Evolutionary conservation across 2,888 invertebrate species (phyloP).

Genomic region (Strigamia maritima): DNA sequence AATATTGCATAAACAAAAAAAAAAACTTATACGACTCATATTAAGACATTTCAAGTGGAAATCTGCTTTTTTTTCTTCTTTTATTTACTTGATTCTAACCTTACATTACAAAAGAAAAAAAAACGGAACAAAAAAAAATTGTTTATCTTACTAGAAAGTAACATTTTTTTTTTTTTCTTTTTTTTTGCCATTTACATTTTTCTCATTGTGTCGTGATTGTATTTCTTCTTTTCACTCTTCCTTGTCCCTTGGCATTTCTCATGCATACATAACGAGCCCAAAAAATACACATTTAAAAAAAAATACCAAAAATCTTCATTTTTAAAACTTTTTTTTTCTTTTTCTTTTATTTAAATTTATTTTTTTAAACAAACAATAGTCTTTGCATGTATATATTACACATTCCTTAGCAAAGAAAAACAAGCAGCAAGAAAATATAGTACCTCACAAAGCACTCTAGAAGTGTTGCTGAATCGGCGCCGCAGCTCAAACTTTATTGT

Average conservation of each 20-base stretch:
- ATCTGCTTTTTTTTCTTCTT: background rate
- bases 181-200: slow-evolving; percentile 7
- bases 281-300: background rate
- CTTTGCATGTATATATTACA: background rate
- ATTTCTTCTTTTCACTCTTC: slow-evolving; percentile 10
- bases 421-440: background rate
- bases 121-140: background rate
- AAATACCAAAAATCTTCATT: background rate
- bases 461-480: slow-evolving; percentile 15
- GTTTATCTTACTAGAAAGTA: background rate
- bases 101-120: background rate
- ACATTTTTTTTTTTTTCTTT: background rate
- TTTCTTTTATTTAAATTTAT: background rate
- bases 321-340: background rate
- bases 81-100: background rate
- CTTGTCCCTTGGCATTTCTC: slow-evolving; percentile 10
- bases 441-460: background rate
- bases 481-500: slow-evolving; percentile 10
- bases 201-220: slow-evolving; percentile 10
- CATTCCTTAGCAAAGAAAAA: background rate
- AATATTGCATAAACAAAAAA: background rate
- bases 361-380: background rate
- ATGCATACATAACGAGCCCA: slow-evolving; percentile 8
- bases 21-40: background rate
- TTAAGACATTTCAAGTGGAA: background rate